A percentile compares a stretch with the other conserved stretches of the same genome.
Conservation (phyloP, 2,888 invertebrate genomes). For the Aproaerema taeniolella region DNA sequence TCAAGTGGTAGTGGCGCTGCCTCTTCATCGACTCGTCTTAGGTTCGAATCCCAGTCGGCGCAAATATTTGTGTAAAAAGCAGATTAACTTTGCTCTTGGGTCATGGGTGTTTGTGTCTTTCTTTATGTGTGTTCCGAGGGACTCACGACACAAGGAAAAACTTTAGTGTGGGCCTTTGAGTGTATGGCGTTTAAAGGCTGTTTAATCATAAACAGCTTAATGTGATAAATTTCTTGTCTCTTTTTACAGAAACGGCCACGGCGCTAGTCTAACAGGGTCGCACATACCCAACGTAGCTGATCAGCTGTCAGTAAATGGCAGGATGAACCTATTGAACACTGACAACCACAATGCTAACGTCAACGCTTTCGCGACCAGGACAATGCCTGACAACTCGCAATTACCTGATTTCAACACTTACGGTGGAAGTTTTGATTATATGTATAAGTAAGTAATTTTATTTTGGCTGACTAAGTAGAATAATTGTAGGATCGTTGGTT, state of each 20-base stretch:
- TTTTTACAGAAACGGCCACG: conserved; percentile 30
- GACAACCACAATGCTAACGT: conserved; percentile 32
- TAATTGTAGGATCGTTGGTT: not conserved
- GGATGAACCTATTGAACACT: conserved; percentile 28
- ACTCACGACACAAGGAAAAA: no score
- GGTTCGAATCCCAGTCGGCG: no score
- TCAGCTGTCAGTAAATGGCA: conserved; percentile 31
- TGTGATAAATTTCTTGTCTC: no score
- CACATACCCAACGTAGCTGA: conserved; percentile 31
- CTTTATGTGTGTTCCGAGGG: no score
- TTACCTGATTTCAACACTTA: conserved; percentile 32
- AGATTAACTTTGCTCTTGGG: no score
- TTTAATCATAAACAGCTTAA: no score
- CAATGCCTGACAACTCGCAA: conserved; percentile 27
- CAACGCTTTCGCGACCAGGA: conserved; percentile 34
- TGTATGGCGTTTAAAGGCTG: no score
- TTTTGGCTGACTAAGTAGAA: not conserved
- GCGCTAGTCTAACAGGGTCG: conserved; percentile 25
- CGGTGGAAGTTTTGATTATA: conserved; percentile 34
- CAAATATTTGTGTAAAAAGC: no score
- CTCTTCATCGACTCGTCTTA: no score
- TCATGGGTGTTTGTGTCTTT: no score
- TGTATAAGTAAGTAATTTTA: conserved; percentile 30
- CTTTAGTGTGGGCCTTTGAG: no score
- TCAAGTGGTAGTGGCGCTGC: no score